Base-by-base conservation (phyloP, 2,113 vertebrate genomes). In the Calonectris borealis region DNA sequence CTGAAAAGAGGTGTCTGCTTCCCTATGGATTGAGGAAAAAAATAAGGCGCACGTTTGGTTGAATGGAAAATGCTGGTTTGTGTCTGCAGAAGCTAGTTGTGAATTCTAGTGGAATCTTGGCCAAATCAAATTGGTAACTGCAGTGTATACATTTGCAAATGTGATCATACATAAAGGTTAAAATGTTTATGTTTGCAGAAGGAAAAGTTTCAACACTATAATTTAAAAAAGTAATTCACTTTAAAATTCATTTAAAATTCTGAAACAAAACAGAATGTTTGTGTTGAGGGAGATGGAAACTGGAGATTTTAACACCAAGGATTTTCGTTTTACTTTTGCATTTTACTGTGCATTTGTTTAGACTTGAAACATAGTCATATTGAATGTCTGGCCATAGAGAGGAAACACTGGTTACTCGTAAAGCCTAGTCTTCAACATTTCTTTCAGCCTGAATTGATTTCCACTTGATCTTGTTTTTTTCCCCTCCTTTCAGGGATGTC, bases 371-470 rank as follows among this genome's bases (percentile, higher is more conserved):
- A 54, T 3, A 36, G 21, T 44, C 20, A 27, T 78, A 91, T 68
- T 88, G 32, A n/a, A 93, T 91, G 13, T n/a, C 40, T 94, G 62
- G 24, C 13, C 60, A 72, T 70, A 85, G n/a, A 89, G 13, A 90
- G 16, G 24, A 88, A 57, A 24, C 0, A 0, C 6, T 38, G 26
- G 16, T 86, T 88, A 14, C 32, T 83, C 65, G 69, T 15, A 81
- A 40, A 62, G 10, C 8, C 15, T 34, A 26, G 20, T n/a, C 11
- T 75, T 76, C 90, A 86, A 31, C 11, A 36, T 73, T 73, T 80
- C 42, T 93, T 94, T 94, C 66, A 46, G 18, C 38, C 10, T 93
- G 64, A 93, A 93, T 65, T 88, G 51, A 89, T 96, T 96, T 96
- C 46, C 15, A 73, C 85, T 95, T 51, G 34, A 89, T 86, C 32